Evolutionary conservation across 2,888 invertebrate genomes (phyloP), one percentile per base, ranked within the genome.

Genomic region (Leptarthrus brevirostris): DNA sequence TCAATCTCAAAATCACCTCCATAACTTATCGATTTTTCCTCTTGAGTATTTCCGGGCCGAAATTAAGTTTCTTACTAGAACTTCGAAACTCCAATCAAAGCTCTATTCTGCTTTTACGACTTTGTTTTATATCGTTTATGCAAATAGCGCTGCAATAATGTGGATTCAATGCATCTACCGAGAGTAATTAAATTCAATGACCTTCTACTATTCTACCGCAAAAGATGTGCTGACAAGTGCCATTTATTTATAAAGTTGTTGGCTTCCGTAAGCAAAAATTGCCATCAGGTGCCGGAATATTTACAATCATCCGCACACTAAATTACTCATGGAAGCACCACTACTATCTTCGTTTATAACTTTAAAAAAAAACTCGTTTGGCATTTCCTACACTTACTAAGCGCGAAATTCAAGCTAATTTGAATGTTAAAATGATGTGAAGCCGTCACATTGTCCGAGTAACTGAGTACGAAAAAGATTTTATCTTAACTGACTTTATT

Each of bases 191-290:
- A 36, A 20, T 20, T 58, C 16, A 40, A 3, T 20, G 58, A 36
- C 36, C 58, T 58, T 58, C 58, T 58, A 2, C 6, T 58, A 36
- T 26, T 36, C 20, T 36, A 26, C 18, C 58, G 16, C 18, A 58
- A 58, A 20, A 2, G 26, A 56, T 24, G 30, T 24, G 30, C 30
- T 56, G 56, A 16, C 56, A 56, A 56, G 56, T 56, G 56, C 56
- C 56, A 56, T 56, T 56, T 56, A 56, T 30, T 58, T 34, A 26
- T 36, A n/a, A 58, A 58, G 34, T 16, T 12, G 24, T 18, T 1
- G 36, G 58, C 58, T 58, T 58, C 58, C 58, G 58, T 58, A 58
- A 58, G 26, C 18, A 58, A 56, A 56, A 56, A 30, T 56, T 14
- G 30, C 56, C 56, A 24, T 14, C n/a, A 14, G 30, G 8, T 30